Conservation (phyloP, 2,113 vertebrate genomes). For the Trochalopteron elliotii region DNA sequence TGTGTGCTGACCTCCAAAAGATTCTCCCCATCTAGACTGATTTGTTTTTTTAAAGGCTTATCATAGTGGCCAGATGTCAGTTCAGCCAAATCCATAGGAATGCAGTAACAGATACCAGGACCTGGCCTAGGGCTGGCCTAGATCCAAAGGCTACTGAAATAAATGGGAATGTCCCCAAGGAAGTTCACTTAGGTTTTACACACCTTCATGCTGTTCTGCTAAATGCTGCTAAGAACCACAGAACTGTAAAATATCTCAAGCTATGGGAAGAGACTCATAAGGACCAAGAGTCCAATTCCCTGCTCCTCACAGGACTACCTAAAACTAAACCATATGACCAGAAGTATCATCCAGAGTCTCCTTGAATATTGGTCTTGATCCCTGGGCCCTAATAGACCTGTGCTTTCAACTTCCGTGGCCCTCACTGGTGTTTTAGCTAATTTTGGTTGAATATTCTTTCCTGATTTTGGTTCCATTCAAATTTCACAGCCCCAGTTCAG, state of each 20-base stretch:
- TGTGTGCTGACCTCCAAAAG: not conserved
- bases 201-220: not conserved
- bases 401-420: not conserved
- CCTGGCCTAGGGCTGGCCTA: not conserved
- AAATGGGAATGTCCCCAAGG: not conserved
- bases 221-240: not conserved
- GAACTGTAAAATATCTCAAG: not conserved
- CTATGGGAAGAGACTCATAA: not conserved
- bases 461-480: not conserved
- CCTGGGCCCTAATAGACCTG: not conserved
- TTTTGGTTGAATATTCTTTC: not conserved
- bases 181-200: not conserved
- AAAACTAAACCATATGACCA: not conserved
- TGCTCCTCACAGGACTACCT: not conserved
- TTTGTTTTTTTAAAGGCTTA: not conserved
- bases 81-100: slow-evolving; percentile 36
- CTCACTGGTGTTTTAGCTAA: not conserved
- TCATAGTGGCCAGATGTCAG: slow-evolving; percentile 16
- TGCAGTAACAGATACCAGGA: slow-evolving; percentile 35
- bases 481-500: not conserved
- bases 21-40: not conserved
- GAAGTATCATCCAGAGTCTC: not conserved
- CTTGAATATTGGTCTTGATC: not conserved
- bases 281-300: not conserved
- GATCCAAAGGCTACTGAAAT: not conserved